Percentiles rank a stretch among this genome's conserved stretches.
Evolutionary conservation across 2,797 vertebrate species (phyloP).

Genomic region (Protosalanx chinensis): DNA sequence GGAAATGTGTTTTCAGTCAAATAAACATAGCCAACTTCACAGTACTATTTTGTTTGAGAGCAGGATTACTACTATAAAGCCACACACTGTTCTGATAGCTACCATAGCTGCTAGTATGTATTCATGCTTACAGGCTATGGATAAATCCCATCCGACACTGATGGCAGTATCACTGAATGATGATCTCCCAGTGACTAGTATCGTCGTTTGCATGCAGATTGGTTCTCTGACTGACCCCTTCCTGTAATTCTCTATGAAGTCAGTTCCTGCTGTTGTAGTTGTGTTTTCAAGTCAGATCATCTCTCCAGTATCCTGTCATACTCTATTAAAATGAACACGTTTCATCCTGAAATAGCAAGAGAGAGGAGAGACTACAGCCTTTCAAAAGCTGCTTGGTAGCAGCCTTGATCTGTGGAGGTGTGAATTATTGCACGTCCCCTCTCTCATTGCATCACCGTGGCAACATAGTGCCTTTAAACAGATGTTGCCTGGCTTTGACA

Average conservation of each 20-base stretch:
- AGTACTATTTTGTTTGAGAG: too few relatives aligned
- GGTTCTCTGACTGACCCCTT: background rate
- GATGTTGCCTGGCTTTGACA: conserved; percentile 47
- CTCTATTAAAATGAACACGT: background rate
- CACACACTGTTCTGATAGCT: too few relatives aligned
- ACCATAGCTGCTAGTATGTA: too few relatives aligned
- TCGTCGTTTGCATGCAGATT: too few relatives aligned
- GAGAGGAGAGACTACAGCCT: background rate
- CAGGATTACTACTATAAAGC: too few relatives aligned
- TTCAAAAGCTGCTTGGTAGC: conserved; percentile 1
- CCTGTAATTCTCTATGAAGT: background rate
- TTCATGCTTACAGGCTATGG: too few relatives aligned
- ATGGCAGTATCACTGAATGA: too few relatives aligned
- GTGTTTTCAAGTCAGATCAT: background rate
- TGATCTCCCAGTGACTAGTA: too few relatives aligned
- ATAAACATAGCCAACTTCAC: too few relatives aligned
- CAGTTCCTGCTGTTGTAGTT: background rate
- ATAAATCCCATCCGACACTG: too few relatives aligned
- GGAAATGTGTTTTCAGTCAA: conserved; percentile 1
- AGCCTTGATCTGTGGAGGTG: background rate
- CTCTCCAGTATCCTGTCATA: background rate
- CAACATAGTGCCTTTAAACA: conserved; percentile 38
- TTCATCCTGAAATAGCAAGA: background rate
- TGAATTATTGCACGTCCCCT: background rate
- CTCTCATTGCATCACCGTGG: background rate